Evolutionary conservation across 2,113 vertebrate genomes (phyloP).

Genomic region (Echinops telfairi): DNA sequence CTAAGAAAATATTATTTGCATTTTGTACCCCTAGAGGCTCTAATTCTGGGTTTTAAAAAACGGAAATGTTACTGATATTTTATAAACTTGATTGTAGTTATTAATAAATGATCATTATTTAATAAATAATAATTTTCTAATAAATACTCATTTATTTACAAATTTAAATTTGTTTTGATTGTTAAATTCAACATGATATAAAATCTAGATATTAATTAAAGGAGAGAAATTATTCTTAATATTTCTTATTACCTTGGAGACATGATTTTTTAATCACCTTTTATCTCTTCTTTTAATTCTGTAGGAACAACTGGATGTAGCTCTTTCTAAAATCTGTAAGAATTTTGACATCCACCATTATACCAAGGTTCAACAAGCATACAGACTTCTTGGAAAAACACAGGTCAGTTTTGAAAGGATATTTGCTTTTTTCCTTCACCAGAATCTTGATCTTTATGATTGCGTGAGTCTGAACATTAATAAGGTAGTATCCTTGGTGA

Average conservation of each 20-base stretch:
- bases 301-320: constrained; percentile 97
- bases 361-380: constrained; percentile 97
- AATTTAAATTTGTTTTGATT: constrained; percentile 56
- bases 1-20: constrained; percentile 21
- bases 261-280: background rate
- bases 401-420: constrained; percentile 90
- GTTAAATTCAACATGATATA: background rate
- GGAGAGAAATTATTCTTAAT: constrained; percentile 10
- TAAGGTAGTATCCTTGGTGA: background rate
- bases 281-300: constrained; percentile 41
- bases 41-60: constrained; percentile 1
- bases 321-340: constrained; percentile 98
- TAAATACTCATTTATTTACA: constrained; percentile 23
- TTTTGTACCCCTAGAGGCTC: constrained; percentile 32
- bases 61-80: background rate
- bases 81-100: constrained; percentile 58
- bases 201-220: constrained; percentile 52
- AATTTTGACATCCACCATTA: constrained; percentile 98
- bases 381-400: constrained; percentile 97
- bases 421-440: background rate
- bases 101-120: background rate
- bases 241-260: constrained; percentile 53
- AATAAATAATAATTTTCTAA: no score
- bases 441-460: constrained; percentile 7
- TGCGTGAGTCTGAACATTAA: constrained; percentile 41